phyloP scores from a whole-genome alignment of 2,888 invertebrate genomes.

The Apantesis nais region DNA sequence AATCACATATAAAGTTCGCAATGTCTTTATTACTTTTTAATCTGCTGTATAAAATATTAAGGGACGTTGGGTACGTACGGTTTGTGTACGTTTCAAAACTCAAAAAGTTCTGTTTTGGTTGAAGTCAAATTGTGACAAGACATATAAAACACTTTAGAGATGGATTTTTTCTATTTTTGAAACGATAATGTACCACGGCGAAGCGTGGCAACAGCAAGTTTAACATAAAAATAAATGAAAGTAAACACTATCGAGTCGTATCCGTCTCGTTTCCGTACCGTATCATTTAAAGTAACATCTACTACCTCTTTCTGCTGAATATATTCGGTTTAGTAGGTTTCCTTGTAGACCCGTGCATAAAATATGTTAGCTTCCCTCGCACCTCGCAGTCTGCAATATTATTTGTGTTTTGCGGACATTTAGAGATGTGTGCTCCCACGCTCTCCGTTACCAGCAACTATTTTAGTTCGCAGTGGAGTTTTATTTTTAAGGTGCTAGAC shows the following conservation, averaged over 20 bases:
- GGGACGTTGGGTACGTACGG: too few relatives aligned
- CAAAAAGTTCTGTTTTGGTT: too few relatives aligned
- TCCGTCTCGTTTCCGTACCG: slow-evolving; percentile 40
- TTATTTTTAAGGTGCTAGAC: not conserved
- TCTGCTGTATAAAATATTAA: too few relatives aligned
- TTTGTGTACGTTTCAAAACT: too few relatives aligned
- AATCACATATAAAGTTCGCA: too few relatives aligned
- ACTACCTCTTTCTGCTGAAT: slow-evolving; percentile 66
- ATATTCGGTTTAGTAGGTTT: slow-evolving; percentile 76
- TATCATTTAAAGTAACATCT: slow-evolving; percentile 47
- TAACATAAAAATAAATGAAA: not conserved
- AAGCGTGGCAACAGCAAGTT: not conserved
- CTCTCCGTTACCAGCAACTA: slow-evolving; percentile 9
- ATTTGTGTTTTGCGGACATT: slow-evolving; percentile 58
- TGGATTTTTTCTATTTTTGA: too few relatives aligned
- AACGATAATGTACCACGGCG: too few relatives aligned
- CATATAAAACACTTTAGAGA: too few relatives aligned
- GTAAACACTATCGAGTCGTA: not conserved
- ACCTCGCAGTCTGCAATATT: slow-evolving; percentile 52
- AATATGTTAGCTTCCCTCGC: slow-evolving; percentile 66
- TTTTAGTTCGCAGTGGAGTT: slow-evolving; percentile 1
- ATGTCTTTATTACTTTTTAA: too few relatives aligned
- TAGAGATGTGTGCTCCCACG: slow-evolving; percentile 22
- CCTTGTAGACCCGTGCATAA: slow-evolving; percentile 74
- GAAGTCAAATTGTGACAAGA: too few relatives aligned